Percentiles rank a stretch among this genome's conserved stretches.
These are phyloP conservation scores for Holacanthus passer DNA, from an alignment of 2,113 vertebrate genomes.

Conservation along the genomic window DNA sequence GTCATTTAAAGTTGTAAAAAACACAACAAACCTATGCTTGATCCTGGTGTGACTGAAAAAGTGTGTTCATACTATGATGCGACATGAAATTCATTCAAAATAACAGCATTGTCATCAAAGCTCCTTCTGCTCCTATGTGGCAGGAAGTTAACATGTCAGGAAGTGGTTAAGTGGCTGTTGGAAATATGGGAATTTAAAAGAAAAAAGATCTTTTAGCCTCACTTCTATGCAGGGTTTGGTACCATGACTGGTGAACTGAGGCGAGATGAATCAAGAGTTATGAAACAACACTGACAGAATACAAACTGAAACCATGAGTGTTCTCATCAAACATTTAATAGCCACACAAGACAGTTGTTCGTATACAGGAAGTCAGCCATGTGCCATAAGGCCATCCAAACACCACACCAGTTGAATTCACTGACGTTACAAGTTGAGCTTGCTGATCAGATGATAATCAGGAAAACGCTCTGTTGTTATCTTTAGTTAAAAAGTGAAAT, in stretches of 20 bases:
- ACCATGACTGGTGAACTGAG: background rate
- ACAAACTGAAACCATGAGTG: constrained; percentile 23
- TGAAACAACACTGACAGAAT: constrained; percentile 17
- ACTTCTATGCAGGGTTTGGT: background rate
- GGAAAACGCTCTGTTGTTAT: background rate
- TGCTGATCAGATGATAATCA: constrained; percentile 6
- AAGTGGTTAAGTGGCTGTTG: too few relatives aligned
- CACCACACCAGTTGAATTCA: constrained; percentile 25
- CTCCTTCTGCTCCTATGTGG: too few relatives aligned
- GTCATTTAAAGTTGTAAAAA: background rate
- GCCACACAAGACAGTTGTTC: constrained; percentile 53
- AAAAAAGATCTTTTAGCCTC: too few relatives aligned
- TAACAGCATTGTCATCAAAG: too few relatives aligned
- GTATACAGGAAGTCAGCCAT: constrained; percentile 33
- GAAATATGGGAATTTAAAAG: too few relatives aligned
- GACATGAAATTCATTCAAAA: too few relatives aligned
- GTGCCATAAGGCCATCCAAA: constrained; percentile 11
- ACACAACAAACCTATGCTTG: background rate
- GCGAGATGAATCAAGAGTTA: background rate
- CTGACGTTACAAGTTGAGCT: background rate
- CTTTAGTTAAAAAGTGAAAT: too few relatives aligned
- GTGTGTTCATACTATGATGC: too few relatives aligned
- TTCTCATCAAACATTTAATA: constrained; percentile 68
- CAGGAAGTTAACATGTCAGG: too few relatives aligned
- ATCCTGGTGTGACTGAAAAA: background rate